A percentile compares a stretch with the other conserved stretches of the same genome.
phyloP scores from a whole-genome alignment of 2,888 invertebrate genomes.

The Ophion slaviceki region DNA sequence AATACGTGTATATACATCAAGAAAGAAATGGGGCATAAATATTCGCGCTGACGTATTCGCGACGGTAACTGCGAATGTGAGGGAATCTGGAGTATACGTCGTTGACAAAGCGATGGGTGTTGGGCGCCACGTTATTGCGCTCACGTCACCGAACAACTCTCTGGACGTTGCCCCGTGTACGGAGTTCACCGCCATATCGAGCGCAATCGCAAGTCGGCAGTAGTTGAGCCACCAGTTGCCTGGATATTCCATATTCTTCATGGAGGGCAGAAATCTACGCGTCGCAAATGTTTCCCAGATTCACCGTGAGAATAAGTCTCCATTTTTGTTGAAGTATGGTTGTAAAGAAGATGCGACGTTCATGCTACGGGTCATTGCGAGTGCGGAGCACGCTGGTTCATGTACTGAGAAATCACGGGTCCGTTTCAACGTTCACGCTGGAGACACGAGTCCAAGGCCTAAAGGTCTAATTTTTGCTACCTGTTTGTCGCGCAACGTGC shows the following conservation, averaged over 20 bases:
- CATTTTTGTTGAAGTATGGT: not conserved
- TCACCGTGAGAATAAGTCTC: not conserved
- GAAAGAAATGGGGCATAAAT: constrained; percentile 5
- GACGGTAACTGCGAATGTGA: constrained; percentile 19
- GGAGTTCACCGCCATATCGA: constrained; percentile 1
- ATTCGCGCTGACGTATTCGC: constrained; percentile 15
- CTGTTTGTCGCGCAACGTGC: constrained; percentile 30
- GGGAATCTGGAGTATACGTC: constrained; percentile 7
- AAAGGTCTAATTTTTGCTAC: constrained; percentile 8
- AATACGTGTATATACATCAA: not conserved
- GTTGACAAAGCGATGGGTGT: constrained; percentile 3
- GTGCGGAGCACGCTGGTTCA: constrained; percentile 1
- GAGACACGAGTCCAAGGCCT: constrained; percentile 24
- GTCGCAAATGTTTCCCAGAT: not conserved
- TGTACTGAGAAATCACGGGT: constrained; percentile 27
- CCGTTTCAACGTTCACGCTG: constrained; percentile 25
- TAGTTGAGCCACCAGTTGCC: constrained; percentile 7
- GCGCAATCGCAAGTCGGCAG: not conserved
- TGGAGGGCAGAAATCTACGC: not conserved
- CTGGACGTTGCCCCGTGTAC: not conserved
- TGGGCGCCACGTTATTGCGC: constrained; percentile 18
- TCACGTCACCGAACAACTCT: constrained; percentile 4
- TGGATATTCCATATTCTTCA: not conserved
- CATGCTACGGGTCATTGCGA: not conserved
- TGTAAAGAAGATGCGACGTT: not conserved